These are phyloP conservation scores for Ennomos erosarius DNA, from an alignment of 2,888 invertebrate species.

Conservation along the genomic window DNA sequence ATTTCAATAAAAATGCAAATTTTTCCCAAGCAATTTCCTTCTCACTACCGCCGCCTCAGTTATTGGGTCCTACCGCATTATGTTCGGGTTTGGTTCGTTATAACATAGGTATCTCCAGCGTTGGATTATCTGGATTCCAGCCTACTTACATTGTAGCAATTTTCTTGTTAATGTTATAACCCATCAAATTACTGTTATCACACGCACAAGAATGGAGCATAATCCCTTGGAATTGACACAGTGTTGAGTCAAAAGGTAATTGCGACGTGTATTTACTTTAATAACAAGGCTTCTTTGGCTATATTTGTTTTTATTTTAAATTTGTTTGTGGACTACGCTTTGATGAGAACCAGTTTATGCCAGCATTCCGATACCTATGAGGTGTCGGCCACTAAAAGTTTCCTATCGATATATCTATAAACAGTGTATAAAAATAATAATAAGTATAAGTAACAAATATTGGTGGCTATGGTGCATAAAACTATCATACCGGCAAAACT, in stretches of 20 bases:
- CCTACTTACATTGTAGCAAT: constrained; percentile 52
- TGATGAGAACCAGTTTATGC: constrained; percentile 6
- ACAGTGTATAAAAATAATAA: no score
- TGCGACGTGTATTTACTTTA: constrained; percentile 50
- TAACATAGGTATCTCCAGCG: constrained; percentile 50
- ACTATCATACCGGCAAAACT: constrained; percentile 3
- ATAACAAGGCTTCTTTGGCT: constrained; percentile 36
- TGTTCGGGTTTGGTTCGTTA: constrained; percentile 63
- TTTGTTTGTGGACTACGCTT: neutral
- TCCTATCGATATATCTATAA: neutral
- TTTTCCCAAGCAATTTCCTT: constrained; percentile 77
- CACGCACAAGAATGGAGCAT: constrained; percentile 57
- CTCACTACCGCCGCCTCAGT: constrained; percentile 66
- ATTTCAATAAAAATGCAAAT: constrained; percentile 85
- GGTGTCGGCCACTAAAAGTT: constrained; percentile 3
- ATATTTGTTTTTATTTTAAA: constrained; percentile 42
- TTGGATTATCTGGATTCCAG: constrained; percentile 48
- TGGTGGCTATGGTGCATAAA: neutral
- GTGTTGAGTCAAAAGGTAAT: constrained; percentile 53
- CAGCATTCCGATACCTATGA: constrained; percentile 2
- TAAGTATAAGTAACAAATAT: neutral
- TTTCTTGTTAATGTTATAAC: constrained; percentile 65
- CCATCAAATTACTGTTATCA: constrained; percentile 66
- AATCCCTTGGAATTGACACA: constrained; percentile 58
- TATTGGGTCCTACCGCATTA: constrained; percentile 76